Evolutionary conservation across 2,113 vertebrate genomes (phyloP).

Genomic region (Amia ocellicauda): DNA sequence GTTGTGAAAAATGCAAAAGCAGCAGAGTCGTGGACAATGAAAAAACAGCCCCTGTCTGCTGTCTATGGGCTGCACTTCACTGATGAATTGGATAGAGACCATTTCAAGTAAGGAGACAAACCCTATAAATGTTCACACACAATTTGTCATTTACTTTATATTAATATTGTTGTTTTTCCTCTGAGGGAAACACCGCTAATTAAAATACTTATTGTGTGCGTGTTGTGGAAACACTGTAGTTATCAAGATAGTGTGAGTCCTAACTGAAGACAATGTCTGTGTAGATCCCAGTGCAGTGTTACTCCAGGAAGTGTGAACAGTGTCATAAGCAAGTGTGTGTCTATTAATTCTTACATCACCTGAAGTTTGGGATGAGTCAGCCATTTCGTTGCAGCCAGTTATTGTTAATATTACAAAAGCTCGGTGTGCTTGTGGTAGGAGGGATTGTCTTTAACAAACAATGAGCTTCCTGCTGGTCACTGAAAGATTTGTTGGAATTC

Average conservation of each 20-base stretch:
- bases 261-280: background rate
- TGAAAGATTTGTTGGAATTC: too few species aligned
- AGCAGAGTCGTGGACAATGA: slow-evolving; percentile 68
- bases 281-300: background rate
- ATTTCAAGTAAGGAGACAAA: slow-evolving; percentile 66
- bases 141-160: background rate
- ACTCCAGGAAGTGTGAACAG: too few species aligned
- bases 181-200: background rate
- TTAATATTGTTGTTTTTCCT: too few species aligned
- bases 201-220: too few species aligned
- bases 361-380: too few species aligned
- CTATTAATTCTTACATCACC: background rate
- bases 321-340: background rate
- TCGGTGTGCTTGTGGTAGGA: too few species aligned
- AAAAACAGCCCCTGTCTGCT: slow-evolving; percentile 57
- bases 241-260: slow-evolving; percentile 15
- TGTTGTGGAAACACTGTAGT: slow-evolving; percentile 23
- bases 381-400: too few species aligned
- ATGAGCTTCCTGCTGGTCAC: background rate
- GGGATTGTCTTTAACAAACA: background rate
- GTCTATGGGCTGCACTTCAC: slow-evolving; percentile 38
- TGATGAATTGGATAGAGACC: slow-evolving; percentile 60
- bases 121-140: background rate
- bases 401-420: background rate
- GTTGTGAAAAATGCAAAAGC: slow-evolving; percentile 59